phyloP scores from a whole-genome alignment of 1,140 invertebrate species.

The Drosophila tsacasi region DNA sequence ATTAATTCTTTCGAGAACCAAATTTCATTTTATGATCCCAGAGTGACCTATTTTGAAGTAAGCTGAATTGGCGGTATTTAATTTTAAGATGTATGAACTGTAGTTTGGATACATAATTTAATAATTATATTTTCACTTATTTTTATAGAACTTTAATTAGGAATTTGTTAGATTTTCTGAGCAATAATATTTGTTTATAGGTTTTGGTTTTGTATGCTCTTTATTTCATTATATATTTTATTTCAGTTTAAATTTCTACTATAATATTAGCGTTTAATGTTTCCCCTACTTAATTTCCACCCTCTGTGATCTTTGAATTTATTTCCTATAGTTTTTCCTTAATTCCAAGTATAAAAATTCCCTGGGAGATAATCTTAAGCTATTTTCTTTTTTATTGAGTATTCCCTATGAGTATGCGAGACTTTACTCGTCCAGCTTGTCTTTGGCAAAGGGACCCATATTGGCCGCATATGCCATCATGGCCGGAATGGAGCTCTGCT shows the following conservation, averaged over 20 bases:
- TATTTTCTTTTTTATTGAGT: slow-evolving; percentile 27
- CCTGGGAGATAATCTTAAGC: slow-evolving; percentile 2
- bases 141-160: neutral
- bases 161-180: too few species aligned
- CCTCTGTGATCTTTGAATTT: neutral
- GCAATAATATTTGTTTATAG: too few species aligned
- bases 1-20: slow-evolving; percentile 1
- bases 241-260: neutral
- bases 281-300: neutral
- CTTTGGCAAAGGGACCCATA: slow-evolving; percentile 79
- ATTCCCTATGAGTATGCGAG: slow-evolving; percentile 18
- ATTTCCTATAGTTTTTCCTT: neutral
- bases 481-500: slow-evolving; percentile 88
- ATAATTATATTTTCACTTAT: neutral
- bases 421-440: slow-evolving; percentile 50
- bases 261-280: neutral
- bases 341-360: neutral
- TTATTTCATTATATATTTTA: neutral
- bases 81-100: neutral
- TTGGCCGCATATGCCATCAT: slow-evolving; percentile 88
- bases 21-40: slow-evolving; percentile 6
- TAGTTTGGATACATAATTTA: neutral
- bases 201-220: too few species aligned
- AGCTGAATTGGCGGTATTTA: neutral
- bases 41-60: neutral